Evolutionary conservation across 2,797 vertebrate genomes (phyloP), one percentile per base, ranked within the genome.

Genomic region (Peromyscus melanophrys): DNA sequence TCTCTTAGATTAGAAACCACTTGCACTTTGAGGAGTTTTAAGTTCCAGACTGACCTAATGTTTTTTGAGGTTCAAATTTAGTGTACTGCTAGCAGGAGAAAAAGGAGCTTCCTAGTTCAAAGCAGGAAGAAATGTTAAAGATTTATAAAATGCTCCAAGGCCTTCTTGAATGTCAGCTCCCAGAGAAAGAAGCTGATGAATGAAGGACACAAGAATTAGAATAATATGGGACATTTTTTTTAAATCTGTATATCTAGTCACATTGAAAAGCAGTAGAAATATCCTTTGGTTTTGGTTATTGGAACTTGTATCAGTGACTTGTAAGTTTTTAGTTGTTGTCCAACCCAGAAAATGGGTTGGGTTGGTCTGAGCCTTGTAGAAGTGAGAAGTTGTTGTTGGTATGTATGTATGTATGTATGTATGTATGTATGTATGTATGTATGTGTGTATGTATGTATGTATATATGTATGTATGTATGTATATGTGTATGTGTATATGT

Each of bases 1-100:
- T 10, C 46, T 85, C 23, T 85, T 83, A 37, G 63, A 34, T 95
- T 97, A 91, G 73, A 92, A 96, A 46, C 67, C 40, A 67, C 61
- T 92, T 91, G n/a, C 55, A 88, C 67, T 95, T 96, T 25, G 43
- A 97, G 87, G 89, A 82, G 77, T 85, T 93, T 95, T 96, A 90
- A 87, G 82, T 98, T 96, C 96, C 95, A 91, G 69, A 95, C 40
- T 59, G 16, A 96, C 89, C 78, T 92, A 90, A 97, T 90, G 34
- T n/a, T 69, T 95, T 98, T 97, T 97, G 89, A 97, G 95, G 82
- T 95, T 96, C 95, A 95, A 95, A 43, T 95, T 96, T 92, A 96
- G 88, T 96, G 84, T 95, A 73, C 52, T 97, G 11, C 96, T 87
- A 94, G 84, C 59, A 13, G 71, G 69, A 17, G n/a, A 91, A 89